These are phyloP conservation scores for Pseudoips prasinana DNA, from an alignment of 2,888 invertebrate genomes.

Conservation along the genomic window DNA sequence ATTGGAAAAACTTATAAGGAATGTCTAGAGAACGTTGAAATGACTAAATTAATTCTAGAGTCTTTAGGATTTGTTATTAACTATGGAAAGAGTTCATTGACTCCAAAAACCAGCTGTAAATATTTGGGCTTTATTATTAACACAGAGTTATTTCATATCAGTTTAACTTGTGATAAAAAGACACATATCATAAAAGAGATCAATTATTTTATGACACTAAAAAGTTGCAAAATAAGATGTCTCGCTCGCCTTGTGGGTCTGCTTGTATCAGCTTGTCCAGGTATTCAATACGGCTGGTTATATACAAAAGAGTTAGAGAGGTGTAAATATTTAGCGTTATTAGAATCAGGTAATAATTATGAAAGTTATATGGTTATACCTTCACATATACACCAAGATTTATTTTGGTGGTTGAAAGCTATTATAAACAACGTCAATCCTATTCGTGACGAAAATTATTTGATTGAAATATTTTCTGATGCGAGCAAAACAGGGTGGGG, in stretches of 20 bases:
- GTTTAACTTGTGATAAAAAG: background rate
- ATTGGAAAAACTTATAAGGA: background rate
- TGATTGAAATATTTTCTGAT: slow-evolving; percentile 1
- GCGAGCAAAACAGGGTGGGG: too few relatives aligned
- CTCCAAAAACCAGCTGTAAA: too few relatives aligned
- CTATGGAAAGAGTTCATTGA: slow-evolving; percentile 1
- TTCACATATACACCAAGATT: too few relatives aligned
- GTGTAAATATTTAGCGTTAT: slow-evolving; percentile 1
- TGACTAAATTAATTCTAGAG: background rate
- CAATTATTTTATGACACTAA: background rate
- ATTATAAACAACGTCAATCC: background rate
- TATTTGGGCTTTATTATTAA: too few relatives aligned
- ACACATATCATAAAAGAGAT: background rate
- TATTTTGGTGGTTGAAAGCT: slow-evolving; percentile 4
- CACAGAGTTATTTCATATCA: too few relatives aligned
- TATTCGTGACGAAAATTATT: too few relatives aligned
- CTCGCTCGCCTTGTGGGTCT: too few relatives aligned
- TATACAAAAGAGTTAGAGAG: background rate
- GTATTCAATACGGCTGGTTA: too few relatives aligned
- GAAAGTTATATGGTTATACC: background rate
- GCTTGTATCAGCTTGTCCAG: too few relatives aligned
- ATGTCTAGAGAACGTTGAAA: background rate
- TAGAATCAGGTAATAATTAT: background rate
- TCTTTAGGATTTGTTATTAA: too few relatives aligned
- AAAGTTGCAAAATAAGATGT: too few relatives aligned